These are phyloP conservation scores for Epinephelus malabaricus DNA, from an alignment of 2,797 vertebrate species.

Conservation along the genomic window DNA sequence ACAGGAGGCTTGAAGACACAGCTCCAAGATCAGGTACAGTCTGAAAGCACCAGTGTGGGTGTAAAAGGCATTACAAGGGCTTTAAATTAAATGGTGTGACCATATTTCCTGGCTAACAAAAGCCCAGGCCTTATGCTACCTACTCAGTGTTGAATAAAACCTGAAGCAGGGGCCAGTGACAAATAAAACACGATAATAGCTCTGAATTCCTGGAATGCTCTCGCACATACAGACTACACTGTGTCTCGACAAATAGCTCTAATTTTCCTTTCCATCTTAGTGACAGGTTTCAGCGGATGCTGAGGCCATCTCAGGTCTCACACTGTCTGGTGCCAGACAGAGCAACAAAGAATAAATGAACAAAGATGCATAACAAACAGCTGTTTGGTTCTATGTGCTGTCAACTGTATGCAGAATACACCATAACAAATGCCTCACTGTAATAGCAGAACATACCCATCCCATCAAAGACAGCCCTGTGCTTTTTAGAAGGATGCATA, in stretches of 20 bases:
- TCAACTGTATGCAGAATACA: conserved; percentile 8
- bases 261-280: conserved; percentile 29
- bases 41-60: background rate
- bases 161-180: background rate
- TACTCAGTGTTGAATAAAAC: conserved; percentile 7
- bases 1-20: background rate
- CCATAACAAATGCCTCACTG: background rate
- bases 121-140: background rate
- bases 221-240: background rate
- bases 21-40: background rate
- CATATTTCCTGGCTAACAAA: background rate
- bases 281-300: conserved; percentile 27
- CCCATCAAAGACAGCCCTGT: conserved; percentile 4
- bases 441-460: conserved; percentile 10
- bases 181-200: background rate
- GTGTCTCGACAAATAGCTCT: background rate
- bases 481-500: conserved; percentile 24
- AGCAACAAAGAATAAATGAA: conserved; percentile 8
- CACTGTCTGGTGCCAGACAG: conserved; percentile 18
- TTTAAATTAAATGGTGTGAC: conserved; percentile 1
- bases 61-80: background rate
- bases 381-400: conserved; percentile 19
- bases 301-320: conserved; percentile 21
- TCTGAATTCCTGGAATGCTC: background rate
- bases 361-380: conserved; percentile 37